Evolutionary conservation across 2,888 invertebrate genomes (phyloP), one percentile per base, ranked within the genome.

Genomic region (Prosapia bicincta): DNA sequence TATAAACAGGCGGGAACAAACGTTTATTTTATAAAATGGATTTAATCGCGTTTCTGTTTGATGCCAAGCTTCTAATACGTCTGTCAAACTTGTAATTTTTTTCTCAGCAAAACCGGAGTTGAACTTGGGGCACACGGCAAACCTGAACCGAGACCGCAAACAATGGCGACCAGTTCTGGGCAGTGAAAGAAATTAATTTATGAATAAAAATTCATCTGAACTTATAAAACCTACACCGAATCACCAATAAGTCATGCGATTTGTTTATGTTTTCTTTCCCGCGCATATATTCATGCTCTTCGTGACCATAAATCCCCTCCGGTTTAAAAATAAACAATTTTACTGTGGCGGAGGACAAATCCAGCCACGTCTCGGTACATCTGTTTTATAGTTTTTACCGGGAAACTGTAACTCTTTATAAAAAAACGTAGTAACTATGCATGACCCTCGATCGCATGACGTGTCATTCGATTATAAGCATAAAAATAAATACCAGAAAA

Each of bases 51-150:
- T n/a, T n/a, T n/a, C n/a, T n/a, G n/a, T n/a, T n/a, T 54, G 54
- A 20, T 1, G 54, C 20, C 20, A n/a, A 54, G 54, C 38, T 38
- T 38, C 28, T 38, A 38, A 38, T 54, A n/a, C 20, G 1, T 10
- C 54, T 54, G 54, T 54, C 54, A 54, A 54, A 54, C 54, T 54
- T 54, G 54, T 54, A 54, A 54, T 54, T 54, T 54, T 54, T 54
- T 20, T 54, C 20, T 20, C 3, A 9, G 10, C 5, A 54, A 54
- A 54, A 5, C 54, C 10, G 54, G 13, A 13, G 5, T 20, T 5
- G 38, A 20, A 54, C 10, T 54, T 54, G 54, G n/a, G 54, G 54
- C 54, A 54, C 54, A 54, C 54, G 54, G 54, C 54, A 54, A 54
- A 54, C 54, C 54, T 6, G 54, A 54, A 54, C 54, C 54, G 54